Evolutionary conservation across 2,113 vertebrate genomes (phyloP).

Genomic region (Gobius niger): DNA sequence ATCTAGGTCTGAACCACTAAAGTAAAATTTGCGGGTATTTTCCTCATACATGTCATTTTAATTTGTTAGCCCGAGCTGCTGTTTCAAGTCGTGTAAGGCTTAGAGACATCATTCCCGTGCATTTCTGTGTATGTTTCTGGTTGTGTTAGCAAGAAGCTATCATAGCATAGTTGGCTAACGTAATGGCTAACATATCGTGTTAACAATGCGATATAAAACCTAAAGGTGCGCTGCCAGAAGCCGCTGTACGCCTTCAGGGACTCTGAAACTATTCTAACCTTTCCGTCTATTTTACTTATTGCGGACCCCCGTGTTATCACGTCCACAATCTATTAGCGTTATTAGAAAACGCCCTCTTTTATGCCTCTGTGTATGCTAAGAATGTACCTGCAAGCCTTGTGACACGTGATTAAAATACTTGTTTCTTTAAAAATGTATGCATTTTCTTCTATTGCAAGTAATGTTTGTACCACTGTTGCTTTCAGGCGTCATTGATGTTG

Average conservation of each 20-base stretch:
- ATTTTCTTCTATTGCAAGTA: not conserved
- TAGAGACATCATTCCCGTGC: conserved; percentile 13
- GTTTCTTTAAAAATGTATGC: not conserved
- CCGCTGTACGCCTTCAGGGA: conserved; percentile 29
- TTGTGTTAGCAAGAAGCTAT: conserved; percentile 46
- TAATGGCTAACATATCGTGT: conserved; percentile 36
- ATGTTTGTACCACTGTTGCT: not conserved
- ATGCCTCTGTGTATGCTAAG: not conserved
- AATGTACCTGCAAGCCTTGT: not conserved
- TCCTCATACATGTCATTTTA: not conserved
- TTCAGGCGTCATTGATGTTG: conserved; percentile 33
- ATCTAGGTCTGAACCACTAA: not conserved
- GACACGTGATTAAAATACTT: not conserved
- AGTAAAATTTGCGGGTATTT: conserved; percentile 32
- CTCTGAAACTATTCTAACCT: conserved; percentile 28
- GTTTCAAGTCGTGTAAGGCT: not conserved
- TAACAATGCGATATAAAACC: conserved; percentile 47
- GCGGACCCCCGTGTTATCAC: not conserved
- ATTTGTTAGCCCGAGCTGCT: not conserved
- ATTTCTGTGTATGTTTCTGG: conserved; percentile 2
- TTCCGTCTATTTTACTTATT: not conserved
- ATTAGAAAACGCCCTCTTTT: not conserved
- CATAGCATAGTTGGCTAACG: conserved; percentile 47
- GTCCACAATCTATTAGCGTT: not conserved
- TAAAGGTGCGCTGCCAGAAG: conserved; percentile 40